phyloP scores from a whole-genome alignment of 1,140 invertebrate species.

The Rhagoletis pomonella region DNA sequence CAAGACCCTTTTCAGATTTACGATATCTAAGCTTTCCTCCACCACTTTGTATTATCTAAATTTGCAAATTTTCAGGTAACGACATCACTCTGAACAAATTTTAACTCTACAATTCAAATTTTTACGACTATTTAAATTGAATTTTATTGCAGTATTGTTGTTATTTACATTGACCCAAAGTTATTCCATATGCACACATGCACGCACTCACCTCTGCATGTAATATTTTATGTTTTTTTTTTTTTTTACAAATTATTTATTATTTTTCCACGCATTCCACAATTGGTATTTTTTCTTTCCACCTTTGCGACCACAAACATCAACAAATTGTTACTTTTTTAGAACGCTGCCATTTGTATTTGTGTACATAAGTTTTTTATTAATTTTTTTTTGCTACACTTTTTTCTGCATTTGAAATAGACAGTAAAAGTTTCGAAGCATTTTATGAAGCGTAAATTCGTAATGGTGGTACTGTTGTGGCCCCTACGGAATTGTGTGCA shows the following conservation, averaged over 20 bases:
- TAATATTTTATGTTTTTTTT: constrained; percentile 15
- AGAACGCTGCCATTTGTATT: background rate
- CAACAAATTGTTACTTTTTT: constrained; percentile 31
- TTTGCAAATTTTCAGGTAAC: too few species aligned
- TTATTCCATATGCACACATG: background rate
- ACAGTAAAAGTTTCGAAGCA: constrained; percentile 13
- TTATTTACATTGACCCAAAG: background rate
- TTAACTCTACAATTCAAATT: too few species aligned
- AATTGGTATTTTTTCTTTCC: background rate
- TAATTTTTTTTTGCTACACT: background rate
- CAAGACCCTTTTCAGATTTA: too few species aligned
- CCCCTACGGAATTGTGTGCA: background rate
- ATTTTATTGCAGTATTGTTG: background rate
- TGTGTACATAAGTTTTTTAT: background rate
- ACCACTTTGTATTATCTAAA: too few species aligned
- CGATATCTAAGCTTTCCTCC: too few species aligned
- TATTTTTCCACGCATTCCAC: constrained; percentile 17
- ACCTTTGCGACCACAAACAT: constrained; percentile 22
- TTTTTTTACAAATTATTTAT: constrained; percentile 26
- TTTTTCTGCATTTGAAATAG: constrained; percentile 37
- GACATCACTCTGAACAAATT: too few species aligned
- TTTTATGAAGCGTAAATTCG: constrained; percentile 50
- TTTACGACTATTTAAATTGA: too few species aligned
- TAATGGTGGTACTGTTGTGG: constrained; percentile 20
- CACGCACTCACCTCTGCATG: background rate